These are phyloP conservation scores for Syritta pipiens DNA, from an alignment of 2,888 invertebrate species.

Conservation along the genomic window DNA sequence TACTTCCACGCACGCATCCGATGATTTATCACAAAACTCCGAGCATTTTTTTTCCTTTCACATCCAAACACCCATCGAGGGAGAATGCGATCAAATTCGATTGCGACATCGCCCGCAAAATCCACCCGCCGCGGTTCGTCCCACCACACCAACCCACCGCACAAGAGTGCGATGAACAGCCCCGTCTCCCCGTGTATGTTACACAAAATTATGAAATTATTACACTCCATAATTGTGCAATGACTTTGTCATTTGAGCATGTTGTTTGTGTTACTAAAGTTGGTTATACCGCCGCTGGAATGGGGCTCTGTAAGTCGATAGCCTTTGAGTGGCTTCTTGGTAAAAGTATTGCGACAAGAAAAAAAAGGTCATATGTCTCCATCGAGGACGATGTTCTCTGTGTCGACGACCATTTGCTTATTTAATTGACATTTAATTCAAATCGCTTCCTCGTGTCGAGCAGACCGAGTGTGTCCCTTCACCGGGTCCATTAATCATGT, in stretches of 20 bases:
- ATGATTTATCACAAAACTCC: conserved; percentile 26
- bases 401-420: conserved; percentile 23
- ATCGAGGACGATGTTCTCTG: conserved; percentile 4
- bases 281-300: conserved; percentile 1
- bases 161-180: no score
- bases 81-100: no score
- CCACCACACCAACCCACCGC: no score
- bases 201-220: conserved; percentile 61
- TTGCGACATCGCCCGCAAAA: no score
- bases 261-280: conserved; percentile 24
- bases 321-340: conserved; percentile 21
- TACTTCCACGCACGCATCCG: conserved; percentile 28
- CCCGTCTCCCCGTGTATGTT: conserved; percentile 24
- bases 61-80: background rate
- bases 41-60: conserved; percentile 11
- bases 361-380: conserved; percentile 20
- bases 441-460: conserved; percentile 29
- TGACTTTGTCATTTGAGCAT: conserved; percentile 60
- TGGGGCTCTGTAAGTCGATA: conserved; percentile 28
- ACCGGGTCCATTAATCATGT: conserved; percentile 51
- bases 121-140: no score
- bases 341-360: conserved; percentile 10
- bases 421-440: conserved; percentile 37
- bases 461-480: conserved; percentile 44
- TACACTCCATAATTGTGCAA: conserved; percentile 60